phyloP scores from a whole-genome alignment of 2,888 invertebrate genomes.

The Agrochola litura region DNA sequence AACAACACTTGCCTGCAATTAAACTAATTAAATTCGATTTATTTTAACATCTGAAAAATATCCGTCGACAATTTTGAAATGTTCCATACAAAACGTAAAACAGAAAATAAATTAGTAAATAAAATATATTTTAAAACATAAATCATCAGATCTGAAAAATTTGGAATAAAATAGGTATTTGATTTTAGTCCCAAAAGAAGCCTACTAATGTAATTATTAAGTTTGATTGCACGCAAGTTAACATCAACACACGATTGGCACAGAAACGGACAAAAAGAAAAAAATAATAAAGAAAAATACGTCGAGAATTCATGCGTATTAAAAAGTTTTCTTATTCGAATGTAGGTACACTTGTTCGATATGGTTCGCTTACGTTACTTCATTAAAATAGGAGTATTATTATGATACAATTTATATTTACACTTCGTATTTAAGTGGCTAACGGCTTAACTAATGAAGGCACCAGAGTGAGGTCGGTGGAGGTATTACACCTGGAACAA shows the following conservation, averaged over 20 bases:
- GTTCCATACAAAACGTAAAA: slow-evolving; percentile 25
- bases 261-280: slow-evolving; percentile 76
- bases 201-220: slow-evolving; percentile 8
- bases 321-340: slow-evolving; percentile 74
- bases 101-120: slow-evolving; percentile 29
- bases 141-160: slow-evolving; percentile 47
- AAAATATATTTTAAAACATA: slow-evolving; percentile 20
- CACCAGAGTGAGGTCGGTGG: slow-evolving; percentile 90
- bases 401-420: slow-evolving; percentile 87
- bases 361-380: slow-evolving; percentile 83
- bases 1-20: slow-evolving; percentile 67
- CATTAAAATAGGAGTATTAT: slow-evolving; percentile 79
- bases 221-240: slow-evolving; percentile 73
- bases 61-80: slow-evolving; percentile 39
- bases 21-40: slow-evolving; percentile 55
- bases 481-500: slow-evolving; percentile 83
- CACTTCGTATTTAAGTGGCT: slow-evolving; percentile 80
- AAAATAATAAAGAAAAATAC: slow-evolving; percentile 71
- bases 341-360: slow-evolving; percentile 86
- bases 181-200: slow-evolving; percentile 20
- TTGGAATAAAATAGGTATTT: slow-evolving; percentile 34
- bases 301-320: slow-evolving; percentile 71
- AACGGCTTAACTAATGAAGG: slow-evolving; percentile 87
- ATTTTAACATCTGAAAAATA: slow-evolving; percentile 20
- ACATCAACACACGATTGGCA: slow-evolving; percentile 83